These are phyloP conservation scores for Zosterops japonicus DNA, from an alignment of 2,113 vertebrate genomes.

Conservation along the genomic window DNA sequence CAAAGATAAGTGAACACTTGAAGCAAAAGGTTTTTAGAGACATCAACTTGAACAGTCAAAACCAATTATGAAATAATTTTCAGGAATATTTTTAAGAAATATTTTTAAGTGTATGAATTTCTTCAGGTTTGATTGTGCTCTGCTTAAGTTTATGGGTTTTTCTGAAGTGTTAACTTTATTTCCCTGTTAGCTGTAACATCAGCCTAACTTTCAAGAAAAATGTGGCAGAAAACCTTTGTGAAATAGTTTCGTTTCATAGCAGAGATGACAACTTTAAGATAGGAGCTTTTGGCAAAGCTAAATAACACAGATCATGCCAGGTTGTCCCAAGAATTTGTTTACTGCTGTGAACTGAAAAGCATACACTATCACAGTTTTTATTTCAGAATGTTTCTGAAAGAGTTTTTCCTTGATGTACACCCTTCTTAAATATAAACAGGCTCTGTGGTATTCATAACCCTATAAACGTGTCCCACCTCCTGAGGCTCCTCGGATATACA, in stretches of 20 bases:
- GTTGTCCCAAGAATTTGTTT: background rate
- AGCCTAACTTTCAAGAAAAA: background rate
- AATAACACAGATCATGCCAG: background rate
- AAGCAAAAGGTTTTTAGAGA: background rate
- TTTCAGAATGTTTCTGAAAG: background rate
- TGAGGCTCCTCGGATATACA: slow-evolving; percentile 70
- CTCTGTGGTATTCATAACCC: background rate
- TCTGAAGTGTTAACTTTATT: background rate
- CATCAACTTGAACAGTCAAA: background rate
- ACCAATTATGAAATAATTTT: background rate
- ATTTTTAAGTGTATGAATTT: background rate
- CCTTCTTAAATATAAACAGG: background rate
- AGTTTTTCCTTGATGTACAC: background rate
- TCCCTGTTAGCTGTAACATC: background rate
- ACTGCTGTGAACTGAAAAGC: background rate
- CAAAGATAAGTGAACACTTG: background rate
- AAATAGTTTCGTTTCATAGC: background rate
- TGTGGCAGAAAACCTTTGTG: background rate
- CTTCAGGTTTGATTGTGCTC: background rate
- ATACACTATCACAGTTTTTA: background rate
- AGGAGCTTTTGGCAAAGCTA: background rate
- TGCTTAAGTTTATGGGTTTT: background rate
- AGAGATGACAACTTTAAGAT: background rate
- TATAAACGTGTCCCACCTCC: slow-evolving; percentile 62
- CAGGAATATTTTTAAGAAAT: background rate